Evolutionary conservation across 2,113 vertebrate genomes (phyloP), one percentile per base, ranked within the genome.

Genomic region (Climacteris rufus): DNA sequence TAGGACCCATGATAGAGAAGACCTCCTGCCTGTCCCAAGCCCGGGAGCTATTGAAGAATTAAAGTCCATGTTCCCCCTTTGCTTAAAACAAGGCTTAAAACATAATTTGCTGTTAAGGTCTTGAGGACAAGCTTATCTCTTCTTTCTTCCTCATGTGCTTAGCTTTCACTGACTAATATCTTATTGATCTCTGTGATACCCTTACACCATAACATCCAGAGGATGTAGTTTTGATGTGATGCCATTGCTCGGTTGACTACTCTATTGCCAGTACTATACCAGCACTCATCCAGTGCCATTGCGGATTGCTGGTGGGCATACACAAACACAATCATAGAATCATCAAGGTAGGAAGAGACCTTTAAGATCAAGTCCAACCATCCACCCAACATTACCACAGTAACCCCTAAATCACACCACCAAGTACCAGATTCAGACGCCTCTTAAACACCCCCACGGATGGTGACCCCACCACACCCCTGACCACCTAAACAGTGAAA

Each of bases 191-290:
- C 33, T 17, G 24, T 6, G 13, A 35, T 2, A 21, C 25, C 30
- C 22, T 40, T 9, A 7, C 4, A 37, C 28, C 0, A 0, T 7
- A 39, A n/a, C 27, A 66, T 4, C 22, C 44, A 10, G 27, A 72
- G 31, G 27, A 52, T 1, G 4, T 35, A 16, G 40, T 7, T 76
- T 18, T 39, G 57, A 17, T 31, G 30, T 3, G 13, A 47, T 30
- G 14, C 31, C 24, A 21, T 18, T 35, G 21, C n/a, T 63, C 11
- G 4, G 11, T 0, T 44, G 47, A 23, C 57, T 27, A 7, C 31
- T 37, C 30, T 47, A 4, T 1, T 59, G 45, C 44, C 44, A 35
- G 16, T 10, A 16, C 1, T 39, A 2, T 0, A 23, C 2, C 28
- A 22, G 28, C 33, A 4, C 8, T 21, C 57, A 47, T 7, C 6